A percentile compares a stretch with the other conserved stretches of the same genome.
Conservation (phyloP, 1,140 invertebrate species). For the Chelonus insularis region DNA sequence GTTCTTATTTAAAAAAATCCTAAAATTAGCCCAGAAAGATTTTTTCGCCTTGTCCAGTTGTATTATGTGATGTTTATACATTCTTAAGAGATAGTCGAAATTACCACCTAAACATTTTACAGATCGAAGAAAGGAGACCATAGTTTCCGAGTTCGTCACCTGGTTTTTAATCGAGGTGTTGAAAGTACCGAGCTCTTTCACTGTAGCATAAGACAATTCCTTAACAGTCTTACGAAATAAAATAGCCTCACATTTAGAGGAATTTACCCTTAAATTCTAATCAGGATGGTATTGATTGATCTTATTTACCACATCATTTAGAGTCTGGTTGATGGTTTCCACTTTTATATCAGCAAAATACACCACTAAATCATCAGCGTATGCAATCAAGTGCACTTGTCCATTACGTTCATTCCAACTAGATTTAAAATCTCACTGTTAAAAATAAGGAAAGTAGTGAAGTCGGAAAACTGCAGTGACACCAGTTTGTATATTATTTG, state of each 20-base stretch:
- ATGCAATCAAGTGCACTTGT: neutral
- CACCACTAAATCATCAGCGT: constrained; percentile 1
- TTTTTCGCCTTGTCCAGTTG: constrained; percentile 24
- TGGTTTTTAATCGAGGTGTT: neutral
- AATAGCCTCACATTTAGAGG: neutral
- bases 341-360: neutral
- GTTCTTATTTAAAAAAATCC: constrained; percentile 17
- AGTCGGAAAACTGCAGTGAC: neutral
- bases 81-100: constrained; percentile 3
- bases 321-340: neutral
- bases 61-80: constrained; percentile 13
- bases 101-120: constrained; percentile 14
- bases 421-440: too few species aligned
- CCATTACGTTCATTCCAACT: neutral
- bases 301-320: neutral
- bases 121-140: too few species aligned
- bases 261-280: constrained; percentile 10
- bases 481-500: too few species aligned
- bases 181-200: neutral
- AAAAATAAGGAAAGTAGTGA: neutral
- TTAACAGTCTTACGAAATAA: constrained; percentile 9
- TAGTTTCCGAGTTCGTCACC: neutral
- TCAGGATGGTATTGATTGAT: constrained; percentile 3
- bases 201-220: neutral
- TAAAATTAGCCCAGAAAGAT: neutral